Conservation (phyloP, 2,113 vertebrate genomes). For the Steatornis caripensis region DNA sequence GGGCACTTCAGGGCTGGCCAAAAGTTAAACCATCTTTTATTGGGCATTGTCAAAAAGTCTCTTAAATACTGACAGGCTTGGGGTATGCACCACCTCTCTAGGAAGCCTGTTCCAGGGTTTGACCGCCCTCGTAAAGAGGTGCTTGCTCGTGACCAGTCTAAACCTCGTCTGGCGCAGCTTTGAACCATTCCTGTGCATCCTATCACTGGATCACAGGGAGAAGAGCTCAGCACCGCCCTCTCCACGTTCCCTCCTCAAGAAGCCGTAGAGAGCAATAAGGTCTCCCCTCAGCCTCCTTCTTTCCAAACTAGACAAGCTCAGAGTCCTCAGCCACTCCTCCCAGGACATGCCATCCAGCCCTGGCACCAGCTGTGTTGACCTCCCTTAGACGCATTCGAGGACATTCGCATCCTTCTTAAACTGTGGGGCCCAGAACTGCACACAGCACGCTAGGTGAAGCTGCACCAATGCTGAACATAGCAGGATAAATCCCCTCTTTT, state of each 20-base stretch:
- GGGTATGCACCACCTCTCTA: no score
- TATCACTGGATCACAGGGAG: no score
- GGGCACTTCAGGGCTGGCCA: neutral
- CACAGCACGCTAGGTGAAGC: no score
- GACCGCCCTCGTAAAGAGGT: neutral
- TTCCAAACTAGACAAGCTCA: neutral
- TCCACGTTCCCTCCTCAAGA: neutral
- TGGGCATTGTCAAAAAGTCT: neutral
- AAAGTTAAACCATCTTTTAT: no score
- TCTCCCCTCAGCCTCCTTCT: neutral
- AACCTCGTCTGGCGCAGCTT: neutral
- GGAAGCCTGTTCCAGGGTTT: neutral
- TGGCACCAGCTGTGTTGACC: neutral
- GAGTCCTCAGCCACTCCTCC: rapidly evolving
- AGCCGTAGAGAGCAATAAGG: neutral
- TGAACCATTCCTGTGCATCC: neutral
- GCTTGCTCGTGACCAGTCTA: rapidly evolving
- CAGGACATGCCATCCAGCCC: neutral
- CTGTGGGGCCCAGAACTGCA: neutral
- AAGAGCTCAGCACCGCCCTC: neutral
- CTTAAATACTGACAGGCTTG: no score
- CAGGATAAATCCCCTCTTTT: rapidly evolving
- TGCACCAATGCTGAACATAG: neutral
- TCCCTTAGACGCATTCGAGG: neutral
- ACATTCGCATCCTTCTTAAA: neutral